These are phyloP conservation scores for Drosophila engyochracea DNA, from an alignment of 2,888 invertebrate genomes.

Conservation along the genomic window DNA sequence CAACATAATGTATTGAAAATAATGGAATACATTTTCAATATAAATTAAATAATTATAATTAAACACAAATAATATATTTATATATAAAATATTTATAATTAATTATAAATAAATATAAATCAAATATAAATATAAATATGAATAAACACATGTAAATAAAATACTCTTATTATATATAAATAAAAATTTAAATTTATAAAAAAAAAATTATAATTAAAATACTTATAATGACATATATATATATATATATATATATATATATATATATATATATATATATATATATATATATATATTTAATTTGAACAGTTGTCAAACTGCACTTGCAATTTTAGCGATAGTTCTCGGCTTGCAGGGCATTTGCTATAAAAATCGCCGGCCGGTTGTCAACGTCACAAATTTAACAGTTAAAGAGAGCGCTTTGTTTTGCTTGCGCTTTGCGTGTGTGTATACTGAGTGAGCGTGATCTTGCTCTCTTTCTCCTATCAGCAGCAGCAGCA, in stretches of 20 bases:
- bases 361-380: slow-evolving; percentile 67
- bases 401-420: slow-evolving; percentile 76
- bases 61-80: background rate
- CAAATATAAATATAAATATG: background rate
- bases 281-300: background rate
- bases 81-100: background rate
- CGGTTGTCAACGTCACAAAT: slow-evolving; percentile 74
- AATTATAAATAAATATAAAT: background rate
- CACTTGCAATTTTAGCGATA: background rate
- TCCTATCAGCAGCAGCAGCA: slow-evolving; percentile 17
- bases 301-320: background rate
- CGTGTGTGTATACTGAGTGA: slow-evolving; percentile 3
- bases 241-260: background rate
- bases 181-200: background rate
- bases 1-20: background rate
- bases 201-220: background rate
- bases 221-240: background rate
- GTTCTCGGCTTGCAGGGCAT: slow-evolving; percentile 27
- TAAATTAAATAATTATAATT: background rate
- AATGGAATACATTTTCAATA: background rate
- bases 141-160: background rate
- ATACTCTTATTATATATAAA: background rate
- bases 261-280: no score
- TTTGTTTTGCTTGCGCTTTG: background rate
- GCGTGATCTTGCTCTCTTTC: slow-evolving; percentile 47